These are phyloP conservation scores for Thyatira batis DNA, from an alignment of 2,888 invertebrate species.

Conservation along the genomic window DNA sequence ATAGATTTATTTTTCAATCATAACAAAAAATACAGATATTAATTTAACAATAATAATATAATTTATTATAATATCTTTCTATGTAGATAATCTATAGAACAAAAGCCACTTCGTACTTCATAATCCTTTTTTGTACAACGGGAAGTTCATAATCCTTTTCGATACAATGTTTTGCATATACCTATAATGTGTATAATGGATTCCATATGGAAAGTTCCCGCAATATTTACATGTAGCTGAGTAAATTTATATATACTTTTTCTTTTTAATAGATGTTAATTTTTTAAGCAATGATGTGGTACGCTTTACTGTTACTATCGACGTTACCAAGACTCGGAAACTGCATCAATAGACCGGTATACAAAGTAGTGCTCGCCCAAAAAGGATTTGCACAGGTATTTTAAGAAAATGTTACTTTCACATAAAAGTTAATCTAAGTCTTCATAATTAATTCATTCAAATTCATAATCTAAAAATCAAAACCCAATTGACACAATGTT, in stretches of 20 bases:
- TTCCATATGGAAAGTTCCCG: no score
- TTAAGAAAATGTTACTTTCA: neutral
- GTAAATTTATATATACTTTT: neutral
- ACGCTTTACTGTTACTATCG: slow-evolving; percentile 30
- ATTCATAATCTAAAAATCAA: no score
- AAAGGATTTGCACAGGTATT: slow-evolving; percentile 86
- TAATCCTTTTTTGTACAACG: no score
- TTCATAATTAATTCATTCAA: no score
- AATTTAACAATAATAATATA: no score
- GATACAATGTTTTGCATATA: no score
- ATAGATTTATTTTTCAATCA: no score
- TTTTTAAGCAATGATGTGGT: slow-evolving; percentile 29
- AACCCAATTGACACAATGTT: neutral
- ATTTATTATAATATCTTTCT: no score
- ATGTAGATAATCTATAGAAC: no score
- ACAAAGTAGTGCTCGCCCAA: slow-evolving; percentile 85
- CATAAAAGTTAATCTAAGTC: neutral
- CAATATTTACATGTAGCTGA: neutral
- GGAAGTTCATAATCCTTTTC: neutral
- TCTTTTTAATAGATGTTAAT: slow-evolving; percentile 1
- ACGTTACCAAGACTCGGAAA: slow-evolving; percentile 28
- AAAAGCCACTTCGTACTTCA: no score
- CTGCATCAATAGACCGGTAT: slow-evolving; percentile 71
- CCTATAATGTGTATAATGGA: no score
- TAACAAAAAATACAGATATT: no score